Base-by-base conservation (phyloP, 2,113 vertebrate genomes). In the Oncorhynchus tshawytscha region DNA sequence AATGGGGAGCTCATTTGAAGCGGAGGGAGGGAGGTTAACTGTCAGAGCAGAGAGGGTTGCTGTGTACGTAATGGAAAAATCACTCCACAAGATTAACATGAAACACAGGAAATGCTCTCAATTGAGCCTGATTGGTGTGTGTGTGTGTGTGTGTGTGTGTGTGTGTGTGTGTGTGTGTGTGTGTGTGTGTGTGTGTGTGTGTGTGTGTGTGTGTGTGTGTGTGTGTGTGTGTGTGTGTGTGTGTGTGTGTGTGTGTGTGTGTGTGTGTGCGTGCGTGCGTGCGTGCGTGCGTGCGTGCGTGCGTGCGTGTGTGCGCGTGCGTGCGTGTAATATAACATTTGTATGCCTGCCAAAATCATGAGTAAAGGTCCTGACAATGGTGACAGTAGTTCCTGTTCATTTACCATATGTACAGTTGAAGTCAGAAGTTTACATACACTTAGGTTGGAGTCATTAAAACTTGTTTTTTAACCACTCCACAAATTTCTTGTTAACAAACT, bases 101-200 rank as follows among this genome's bases (percentile, higher is more conserved):
- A 94, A 95, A 93, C 93, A 94, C 95, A 96, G 96, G 96, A 97
- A 98, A 95, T 96, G 94, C 94, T 95, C 93, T 94, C 91, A 94
- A 90, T 93, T 88, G 82, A 83, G 90, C 84, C 90, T 96, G 92
- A 95, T 95, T 95, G 59, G 31, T 34, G 92, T 59, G 34, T 49
- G 8, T 74, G 65, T 60, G 22, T 75, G 72, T 75, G 62, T 68
- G 69, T 64, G 69, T 72, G 45, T 75, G 67, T 78, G 71, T 73
- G n/a, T 85, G 66, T 85, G 74, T 81, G 60, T 66, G 73, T 70
- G 49, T 78, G 77, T 62, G 29, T 70, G 66, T 78, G 76, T 67
- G 70, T 73, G 71, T 74, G 72, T 73, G 65, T 66, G 74, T 82
- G 78, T 31, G 76, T 64, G 68, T 68, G 72, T 72, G 49, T 31